A percentile compares a stretch with the other conserved stretches of the same genome.
Conservation (phyloP, 2,113 vertebrate species). For the Natator depressus region DNA sequence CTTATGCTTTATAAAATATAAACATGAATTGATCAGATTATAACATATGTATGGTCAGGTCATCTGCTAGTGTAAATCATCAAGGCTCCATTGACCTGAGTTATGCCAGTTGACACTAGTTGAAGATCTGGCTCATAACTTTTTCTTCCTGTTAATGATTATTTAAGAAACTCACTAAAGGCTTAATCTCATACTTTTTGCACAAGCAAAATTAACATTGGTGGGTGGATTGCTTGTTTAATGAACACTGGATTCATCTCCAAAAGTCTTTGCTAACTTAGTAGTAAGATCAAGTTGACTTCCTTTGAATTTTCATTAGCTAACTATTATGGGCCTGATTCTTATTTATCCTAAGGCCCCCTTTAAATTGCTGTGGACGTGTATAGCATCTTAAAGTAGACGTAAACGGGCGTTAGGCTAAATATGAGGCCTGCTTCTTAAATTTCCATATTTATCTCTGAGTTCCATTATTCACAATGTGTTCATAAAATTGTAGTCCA, state of each 20-base stretch:
- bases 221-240: background rate
- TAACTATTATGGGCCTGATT: background rate
- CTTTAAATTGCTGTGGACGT: background rate
- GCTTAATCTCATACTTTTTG: background rate
- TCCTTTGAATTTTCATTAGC: conserved; percentile 22
- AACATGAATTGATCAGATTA: background rate
- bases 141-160: background rate
- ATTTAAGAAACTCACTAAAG: background rate
- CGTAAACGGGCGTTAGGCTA: background rate
- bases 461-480: background rate
- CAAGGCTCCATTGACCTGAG: background rate
- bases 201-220: background rate
- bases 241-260: background rate
- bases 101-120: background rate
- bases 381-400: background rate
- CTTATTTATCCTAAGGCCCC: background rate
- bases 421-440: accelerated
- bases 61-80: background rate
- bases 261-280: background rate
- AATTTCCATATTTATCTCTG: background rate
- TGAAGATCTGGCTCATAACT: background rate
- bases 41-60: background rate
- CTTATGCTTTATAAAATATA: background rate
- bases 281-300: background rate
- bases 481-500: background rate